Evolutionary conservation across 2,113 vertebrate genomes (phyloP).

Genomic region (Myotis davidii): DNA sequence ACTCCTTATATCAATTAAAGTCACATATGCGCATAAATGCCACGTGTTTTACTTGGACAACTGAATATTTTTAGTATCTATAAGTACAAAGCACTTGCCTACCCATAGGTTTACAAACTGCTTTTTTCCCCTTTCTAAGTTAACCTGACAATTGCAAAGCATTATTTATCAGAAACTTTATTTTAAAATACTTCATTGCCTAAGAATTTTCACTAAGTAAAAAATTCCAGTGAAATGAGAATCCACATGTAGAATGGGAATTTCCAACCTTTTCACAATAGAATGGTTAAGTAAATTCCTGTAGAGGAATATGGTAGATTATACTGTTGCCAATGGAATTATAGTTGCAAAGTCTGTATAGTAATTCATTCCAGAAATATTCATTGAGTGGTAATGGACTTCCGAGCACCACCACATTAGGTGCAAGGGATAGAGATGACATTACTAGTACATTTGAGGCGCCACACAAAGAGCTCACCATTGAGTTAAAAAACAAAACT

Average conservation of each 20-base stretch:
- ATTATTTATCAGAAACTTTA: neutral
- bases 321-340: neutral
- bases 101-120: neutral
- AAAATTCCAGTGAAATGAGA: neutral
- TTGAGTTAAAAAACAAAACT: neutral
- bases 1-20: neutral
- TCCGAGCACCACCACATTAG: neutral
- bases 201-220: neutral
- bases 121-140: neutral
- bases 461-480: neutral
- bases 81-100: neutral
- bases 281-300: neutral
- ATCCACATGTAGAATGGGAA: neutral
- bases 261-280: neutral
- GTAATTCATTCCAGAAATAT: slow-evolving; percentile 23
- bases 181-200: neutral
- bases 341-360: neutral
- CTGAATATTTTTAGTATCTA: neutral
- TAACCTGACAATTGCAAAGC: neutral
- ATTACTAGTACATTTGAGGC: neutral
- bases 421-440: neutral
- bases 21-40: neutral
- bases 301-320: neutral
- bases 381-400: neutral
- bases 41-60: neutral